A percentile compares a stretch with the other conserved stretches of the same genome.
Evolutionary conservation across 64 coral and sea anemone species (phyloP).

Genomic region (Pocillopora damicornis): DNA sequence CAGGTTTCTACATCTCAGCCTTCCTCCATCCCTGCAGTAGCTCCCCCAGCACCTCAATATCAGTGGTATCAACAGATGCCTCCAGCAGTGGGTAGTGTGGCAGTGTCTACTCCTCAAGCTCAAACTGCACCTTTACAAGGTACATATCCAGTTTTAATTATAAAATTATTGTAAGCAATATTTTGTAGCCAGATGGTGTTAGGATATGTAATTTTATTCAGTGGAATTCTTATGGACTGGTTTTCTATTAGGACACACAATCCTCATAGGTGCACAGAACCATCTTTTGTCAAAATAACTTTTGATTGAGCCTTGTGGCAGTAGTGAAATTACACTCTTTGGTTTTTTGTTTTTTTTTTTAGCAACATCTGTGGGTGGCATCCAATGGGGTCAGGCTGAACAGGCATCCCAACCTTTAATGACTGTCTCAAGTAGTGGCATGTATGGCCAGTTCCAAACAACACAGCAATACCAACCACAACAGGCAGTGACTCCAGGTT

Average conservation of each 20-base stretch:
- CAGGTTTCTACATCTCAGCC: constrained; percentile 20
- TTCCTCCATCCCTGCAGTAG: constrained; percentile 6
- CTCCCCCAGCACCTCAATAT: constrained; percentile 41
- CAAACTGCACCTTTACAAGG: constrained; percentile 15
- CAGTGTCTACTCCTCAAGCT: background rate
- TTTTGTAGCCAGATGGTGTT: too few species aligned
- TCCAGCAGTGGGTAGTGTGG: constrained; percentile 30
- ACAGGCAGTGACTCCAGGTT: background rate
- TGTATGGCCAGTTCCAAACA: constrained; percentile 19
- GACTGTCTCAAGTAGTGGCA: background rate
- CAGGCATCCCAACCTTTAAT: background rate
- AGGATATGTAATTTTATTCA: too few species aligned
- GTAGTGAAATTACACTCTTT: too few species aligned
- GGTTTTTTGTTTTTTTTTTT: too few species aligned
- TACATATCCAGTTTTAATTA: background rate
- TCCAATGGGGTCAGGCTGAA: constrained; percentile 12
- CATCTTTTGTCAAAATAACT: too few species aligned
- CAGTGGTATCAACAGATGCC: constrained; percentile 40
- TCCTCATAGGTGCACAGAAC: too few species aligned
- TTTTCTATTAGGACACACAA: too few species aligned
- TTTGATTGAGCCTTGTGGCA: too few species aligned
- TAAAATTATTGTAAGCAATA: too few species aligned
- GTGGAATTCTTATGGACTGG: too few species aligned
- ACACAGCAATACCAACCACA: background rate
- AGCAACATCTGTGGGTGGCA: background rate